A percentile compares a stretch with the other conserved stretches of the same genome.
Evolutionary conservation across 23 tunicate species (phyloP).

Genomic region (Ascidia mentula): DNA sequence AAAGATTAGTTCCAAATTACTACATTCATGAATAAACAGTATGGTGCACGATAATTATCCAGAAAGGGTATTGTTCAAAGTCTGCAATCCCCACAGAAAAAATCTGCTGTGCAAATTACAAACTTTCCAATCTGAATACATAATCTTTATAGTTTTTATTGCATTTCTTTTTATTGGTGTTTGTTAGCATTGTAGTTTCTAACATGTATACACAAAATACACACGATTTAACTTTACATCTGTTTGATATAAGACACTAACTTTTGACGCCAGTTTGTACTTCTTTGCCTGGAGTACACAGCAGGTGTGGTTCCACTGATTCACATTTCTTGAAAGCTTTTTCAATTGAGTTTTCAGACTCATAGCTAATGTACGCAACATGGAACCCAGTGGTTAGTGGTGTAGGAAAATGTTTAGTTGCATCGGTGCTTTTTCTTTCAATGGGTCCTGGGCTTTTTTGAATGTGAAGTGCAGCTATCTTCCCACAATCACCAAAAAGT

Average conservation of each 20-base stretch:
- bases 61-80: no score
- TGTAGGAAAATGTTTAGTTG: slow-evolving; percentile 23
- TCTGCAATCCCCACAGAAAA: no score
- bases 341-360: neutral
- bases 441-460: slow-evolving; percentile 46
- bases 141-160: no score
- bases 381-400: slow-evolving; percentile 26
- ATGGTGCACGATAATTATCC: no score
- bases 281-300: slow-evolving; percentile 13
- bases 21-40: neutral
- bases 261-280: slow-evolving; percentile 32
- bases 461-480: slow-evolving; percentile 23
- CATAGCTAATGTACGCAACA: slow-evolving; percentile 35
- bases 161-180: no score
- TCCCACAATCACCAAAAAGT: slow-evolving; percentile 41
- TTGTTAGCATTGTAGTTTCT: no score
- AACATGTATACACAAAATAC: no score
- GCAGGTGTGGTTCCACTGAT: neutral
- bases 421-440: neutral
- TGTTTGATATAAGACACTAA: no score
- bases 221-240: no score
- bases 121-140: no score
- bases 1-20: neutral
- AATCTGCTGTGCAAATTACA: no score
- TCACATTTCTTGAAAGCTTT: slow-evolving; percentile 3